These are phyloP conservation scores for Calyptomena viridis DNA, from an alignment of 2,113 vertebrate species.

Conservation along the genomic window DNA sequence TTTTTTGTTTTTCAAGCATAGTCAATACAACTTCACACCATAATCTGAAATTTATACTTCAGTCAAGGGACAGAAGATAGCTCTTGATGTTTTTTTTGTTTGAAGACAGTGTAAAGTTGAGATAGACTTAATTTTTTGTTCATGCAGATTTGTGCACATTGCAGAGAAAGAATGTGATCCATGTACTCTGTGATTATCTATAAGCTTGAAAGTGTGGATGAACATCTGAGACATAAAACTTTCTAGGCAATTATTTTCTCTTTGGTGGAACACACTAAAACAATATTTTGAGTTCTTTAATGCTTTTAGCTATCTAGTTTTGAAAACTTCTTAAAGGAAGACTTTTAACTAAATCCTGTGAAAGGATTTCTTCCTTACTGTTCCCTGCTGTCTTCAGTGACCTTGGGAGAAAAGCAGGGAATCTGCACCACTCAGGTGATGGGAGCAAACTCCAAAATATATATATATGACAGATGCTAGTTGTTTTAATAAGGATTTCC, in stretches of 20 bases:
- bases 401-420: background rate
- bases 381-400: background rate
- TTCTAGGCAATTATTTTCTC: background rate
- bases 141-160: background rate
- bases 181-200: background rate
- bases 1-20: background rate
- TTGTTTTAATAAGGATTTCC: background rate
- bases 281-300: background rate
- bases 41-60: background rate
- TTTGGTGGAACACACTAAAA: background rate
- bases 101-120: background rate
- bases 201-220: background rate
- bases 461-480: accelerated
- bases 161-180: background rate
- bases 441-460: background rate
- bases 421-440: background rate
- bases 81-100: background rate
- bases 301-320: background rate
- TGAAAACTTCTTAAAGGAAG: background rate
- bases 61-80: background rate
- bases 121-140: background rate
- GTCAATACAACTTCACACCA: background rate
- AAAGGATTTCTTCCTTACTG: background rate
- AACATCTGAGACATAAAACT: background rate
- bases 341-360: background rate